Percentiles rank a stretch among this genome's conserved stretches.
Evolutionary conservation across 2,113 vertebrate species (phyloP).

Genomic region (Anser brachyrhynchus): DNA sequence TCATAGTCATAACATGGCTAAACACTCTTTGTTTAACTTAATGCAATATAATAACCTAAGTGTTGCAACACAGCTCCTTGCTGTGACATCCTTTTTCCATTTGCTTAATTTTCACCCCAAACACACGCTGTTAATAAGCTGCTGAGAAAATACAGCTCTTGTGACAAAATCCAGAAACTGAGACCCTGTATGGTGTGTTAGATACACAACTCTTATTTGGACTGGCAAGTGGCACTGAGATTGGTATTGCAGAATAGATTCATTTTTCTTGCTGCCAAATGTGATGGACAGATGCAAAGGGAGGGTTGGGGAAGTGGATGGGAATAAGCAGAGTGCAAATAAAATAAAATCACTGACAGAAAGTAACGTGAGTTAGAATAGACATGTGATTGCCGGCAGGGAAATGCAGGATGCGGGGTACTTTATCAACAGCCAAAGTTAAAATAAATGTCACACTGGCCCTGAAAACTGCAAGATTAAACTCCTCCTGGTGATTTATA

Average conservation of each 20-base stretch:
- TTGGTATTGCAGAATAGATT: slow-evolving; percentile 49
- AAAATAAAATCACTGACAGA: slow-evolving; percentile 30
- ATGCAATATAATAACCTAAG: slow-evolving; percentile 69
- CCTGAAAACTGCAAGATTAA: slow-evolving; percentile 42
- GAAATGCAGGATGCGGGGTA: slow-evolving; percentile 24
- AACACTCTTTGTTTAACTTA: slow-evolving; percentile 68
- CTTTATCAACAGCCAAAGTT: slow-evolving; percentile 50
- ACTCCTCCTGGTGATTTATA: slow-evolving; percentile 48
- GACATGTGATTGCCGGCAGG: slow-evolving; percentile 29
- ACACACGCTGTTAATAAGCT: slow-evolving; percentile 68
- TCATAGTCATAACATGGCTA: slow-evolving; percentile 55
- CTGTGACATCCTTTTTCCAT: slow-evolving; percentile 71
- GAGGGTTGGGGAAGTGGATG: background rate
- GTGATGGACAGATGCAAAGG: slow-evolving; percentile 60
- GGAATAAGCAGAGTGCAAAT: slow-evolving; percentile 11
- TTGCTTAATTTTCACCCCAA: slow-evolving; percentile 68
- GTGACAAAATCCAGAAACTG: slow-evolving; percentile 70
- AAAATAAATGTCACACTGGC: slow-evolving; percentile 59
- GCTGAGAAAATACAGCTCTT: slow-evolving; percentile 64
- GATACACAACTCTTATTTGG: slow-evolving; percentile 61
- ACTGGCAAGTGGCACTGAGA: slow-evolving; percentile 68
- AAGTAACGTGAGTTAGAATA: slow-evolving; percentile 6
- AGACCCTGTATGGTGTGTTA: slow-evolving; percentile 42
- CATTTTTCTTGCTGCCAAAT: slow-evolving; percentile 51
- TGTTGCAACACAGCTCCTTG: slow-evolving; percentile 68